Evolutionary conservation across 1,140 invertebrate species (phyloP), one percentile per base, ranked within the genome.

Genomic region (Penaeus japonicus): DNA sequence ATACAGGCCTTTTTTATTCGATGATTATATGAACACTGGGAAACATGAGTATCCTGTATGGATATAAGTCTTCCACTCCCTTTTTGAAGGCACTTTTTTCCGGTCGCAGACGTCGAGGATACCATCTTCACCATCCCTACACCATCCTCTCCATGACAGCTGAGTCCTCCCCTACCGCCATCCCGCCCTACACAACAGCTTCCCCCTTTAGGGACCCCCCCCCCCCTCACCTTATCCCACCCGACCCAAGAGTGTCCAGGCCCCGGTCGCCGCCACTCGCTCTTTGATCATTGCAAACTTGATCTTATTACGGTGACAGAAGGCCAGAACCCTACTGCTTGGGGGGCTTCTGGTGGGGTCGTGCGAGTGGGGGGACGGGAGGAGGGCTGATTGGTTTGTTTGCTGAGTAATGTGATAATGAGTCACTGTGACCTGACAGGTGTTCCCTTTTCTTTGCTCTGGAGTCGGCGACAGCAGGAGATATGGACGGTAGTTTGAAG

Each of bases 281-380:
- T 39, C 82, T 84, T 84, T 84, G 82, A 84, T 84, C 82, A 84
- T 84, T 84, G 82, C 82, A 84, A 84, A 84, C 82, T 84, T 84
- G 82, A 84, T 84, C 82, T 70, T 84, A 84, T 84, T 84, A 84
- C 82, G 47, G 10, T 62, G 82, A 70, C 62, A 65, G 53, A 84
- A 65, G 82, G 82, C 59, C 53, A 22, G 62, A 70, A 47, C 47
- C 82, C 81, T 62, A 59, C 20, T n/a, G 81, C 81, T 83, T 84
- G 82, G 59, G 79, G 80, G 80, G 80, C 80, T 62, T 83, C 80
- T 70, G 35, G 47, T 18, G 81, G 24, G 57, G 81, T 12, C 27
- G 30, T 4, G 12, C 7, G 55, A 59, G 10, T 15, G 53, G 80
- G 39, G 27, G 57, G 81, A 32, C 27, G 57, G 15, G 55, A 35